Evolutionary conservation across 2,888 invertebrate species (phyloP), one percentile per base, ranked within the genome.

Genomic region (Nemotelus nigrinus): DNA sequence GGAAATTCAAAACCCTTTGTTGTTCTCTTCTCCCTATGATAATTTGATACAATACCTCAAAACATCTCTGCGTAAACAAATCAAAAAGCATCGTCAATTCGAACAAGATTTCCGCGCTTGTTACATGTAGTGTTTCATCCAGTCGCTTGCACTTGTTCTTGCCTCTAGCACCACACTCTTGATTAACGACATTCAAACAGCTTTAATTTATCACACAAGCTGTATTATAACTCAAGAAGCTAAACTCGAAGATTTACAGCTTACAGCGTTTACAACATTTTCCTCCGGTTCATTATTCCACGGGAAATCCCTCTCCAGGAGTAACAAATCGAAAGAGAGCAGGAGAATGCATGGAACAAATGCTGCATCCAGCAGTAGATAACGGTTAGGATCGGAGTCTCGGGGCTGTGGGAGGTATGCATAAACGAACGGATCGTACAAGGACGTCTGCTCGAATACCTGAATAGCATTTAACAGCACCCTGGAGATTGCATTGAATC

Each of bases 141-240:
- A 53, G 2, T 53, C 8, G 25, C 25, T 25, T 25, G 25, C 25
- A 25, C 25, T 25, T 25, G 25, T 25, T 2, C 8, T 44, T 64
- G 43, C 47, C 47, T 3, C 48, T 45, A 25, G 25, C 53, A 41
- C 41, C 41, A 55, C 44, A 71, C 3, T 8, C 71, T 41, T 71
- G 71, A 71, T 55, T 57, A 68, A 71, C 71, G 71, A 71, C 57
- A 71, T 55, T 71, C 71, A 53, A 71, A 71, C 55, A 71, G 71
- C 71, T 71, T 71, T 43, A 71, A 71, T 71, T 71, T 71, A 71
- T 71, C 71, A 71, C 71, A 60, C 2, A 74, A 74, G 47, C 60
- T 74, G 25, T 43, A 48, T 60, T 25, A 74, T 74, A 74, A 74
- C 47, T 74, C 72, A 74, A 74, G 72, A 58, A 58, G 72, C 55